Evolutionary conservation across 2,888 invertebrate species (phyloP), one percentile per base, ranked within the genome.

Genomic region (Orchesella flavescens): DNA sequence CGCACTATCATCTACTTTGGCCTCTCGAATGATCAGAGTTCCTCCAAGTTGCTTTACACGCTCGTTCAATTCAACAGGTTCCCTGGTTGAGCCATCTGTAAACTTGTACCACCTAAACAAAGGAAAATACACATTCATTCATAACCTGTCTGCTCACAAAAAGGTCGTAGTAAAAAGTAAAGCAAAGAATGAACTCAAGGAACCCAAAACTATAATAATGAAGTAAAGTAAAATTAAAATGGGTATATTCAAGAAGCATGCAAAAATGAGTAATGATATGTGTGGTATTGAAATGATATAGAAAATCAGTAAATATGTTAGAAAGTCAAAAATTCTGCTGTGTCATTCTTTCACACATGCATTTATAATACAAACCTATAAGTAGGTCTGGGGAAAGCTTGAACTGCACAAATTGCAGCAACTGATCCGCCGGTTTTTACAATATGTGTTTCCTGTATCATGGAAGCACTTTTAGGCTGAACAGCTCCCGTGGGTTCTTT

Each of bases 101-200:
- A 96, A 96, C 90, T 97, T 97, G 91, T 95, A 97, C 97, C 96
- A 97, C 92, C 97, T 97, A 94, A 15, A 94, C 94, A 92, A 92
- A 55, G 53, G 4, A 53, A 13, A 65, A 15, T 9, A 74, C 34
- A 79, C 57, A 23, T 34, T 34, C 34, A 34, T 34, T 34, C 34
- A 34, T 34, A 34, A n/a, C n/a, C n/a, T n/a, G n/a, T n/a, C n/a
- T n/a, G n/a, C n/a, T n/a, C n/a, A n/a, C n/a, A n/a, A n/a, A 34
- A 34, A 34, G 34, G 3, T 34, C 34, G 2, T 34, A 4, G 34
- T 34, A 34, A 4, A 34, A 34, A 34, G 34, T 2, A 34, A 21
- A 65, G 19, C 59, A 65, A 65, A 44, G 12, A 49, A 66, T 15
- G 17, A 57, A 57, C 13, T 19, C 17, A 57, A 53, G 53, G 46